Conservation (phyloP, 2,113 vertebrate species). For the Numenius arquata region DNA sequence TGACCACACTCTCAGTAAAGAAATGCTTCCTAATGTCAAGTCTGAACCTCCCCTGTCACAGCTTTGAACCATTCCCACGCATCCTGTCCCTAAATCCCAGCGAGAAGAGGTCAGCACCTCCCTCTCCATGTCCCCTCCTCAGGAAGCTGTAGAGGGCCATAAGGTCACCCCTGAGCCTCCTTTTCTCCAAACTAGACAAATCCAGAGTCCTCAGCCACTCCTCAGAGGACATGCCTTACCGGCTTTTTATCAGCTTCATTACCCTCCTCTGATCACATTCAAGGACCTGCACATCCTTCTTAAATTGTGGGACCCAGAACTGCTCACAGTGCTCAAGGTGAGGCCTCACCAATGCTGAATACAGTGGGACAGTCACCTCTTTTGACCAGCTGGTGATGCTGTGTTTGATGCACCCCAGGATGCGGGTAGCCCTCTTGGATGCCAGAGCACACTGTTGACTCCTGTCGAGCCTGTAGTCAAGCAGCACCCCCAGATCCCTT, state of each 20-base stretch:
- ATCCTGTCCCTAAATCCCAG: background rate
- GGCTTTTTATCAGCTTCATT: background rate
- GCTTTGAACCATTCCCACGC: fast-evolving
- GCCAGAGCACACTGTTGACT: background rate
- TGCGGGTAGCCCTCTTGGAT: background rate
- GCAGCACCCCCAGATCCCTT: background rate
- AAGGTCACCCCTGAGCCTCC: background rate
- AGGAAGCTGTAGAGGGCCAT: background rate
- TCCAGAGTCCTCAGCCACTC: background rate
- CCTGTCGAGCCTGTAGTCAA: fast-evolving
- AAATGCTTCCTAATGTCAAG: background rate
- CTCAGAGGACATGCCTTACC: background rate
- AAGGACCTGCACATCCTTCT: background rate
- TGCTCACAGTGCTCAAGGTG: background rate
- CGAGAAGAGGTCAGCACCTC: background rate
- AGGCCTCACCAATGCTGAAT: fast-evolving
- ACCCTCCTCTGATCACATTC: background rate
- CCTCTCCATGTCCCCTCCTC: background rate
- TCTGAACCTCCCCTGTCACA: background rate
- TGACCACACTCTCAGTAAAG: background rate
- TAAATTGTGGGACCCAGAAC: background rate
- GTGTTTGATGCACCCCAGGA: background rate
- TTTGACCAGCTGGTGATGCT: background rate
- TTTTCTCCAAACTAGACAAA: background rate
- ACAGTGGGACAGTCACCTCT: background rate